These are phyloP conservation scores for Tylochromis polylepis DNA, from an alignment of 2,113 vertebrate genomes.

Conservation along the genomic window DNA sequence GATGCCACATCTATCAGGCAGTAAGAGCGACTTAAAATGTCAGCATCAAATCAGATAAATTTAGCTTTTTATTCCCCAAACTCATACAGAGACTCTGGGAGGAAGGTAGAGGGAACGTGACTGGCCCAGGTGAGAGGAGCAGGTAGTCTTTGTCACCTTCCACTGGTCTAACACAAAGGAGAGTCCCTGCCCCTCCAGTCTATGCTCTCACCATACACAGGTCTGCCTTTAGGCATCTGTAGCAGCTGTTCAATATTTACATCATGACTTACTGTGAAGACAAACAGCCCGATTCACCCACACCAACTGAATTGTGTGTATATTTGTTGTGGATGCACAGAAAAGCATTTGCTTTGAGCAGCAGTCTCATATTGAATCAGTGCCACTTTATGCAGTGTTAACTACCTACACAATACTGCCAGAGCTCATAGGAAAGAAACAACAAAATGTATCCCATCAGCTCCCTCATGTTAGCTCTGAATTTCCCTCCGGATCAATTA, in stretches of 20 bases:
- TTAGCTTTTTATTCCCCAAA: not conserved
- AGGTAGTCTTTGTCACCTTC: not conserved
- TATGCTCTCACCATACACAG: not conserved
- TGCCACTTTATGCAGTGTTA: not conserved
- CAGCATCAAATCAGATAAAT: not conserved
- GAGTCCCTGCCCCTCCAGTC: not conserved
- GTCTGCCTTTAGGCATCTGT: not conserved
- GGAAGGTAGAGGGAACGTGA: not conserved
- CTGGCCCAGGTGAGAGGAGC: not conserved
- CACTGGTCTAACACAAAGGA: not conserved
- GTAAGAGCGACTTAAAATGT: not conserved
- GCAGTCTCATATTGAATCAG: not conserved
- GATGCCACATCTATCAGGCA: not conserved
- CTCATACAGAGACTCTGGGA: not conserved
- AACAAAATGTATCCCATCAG: not conserved
- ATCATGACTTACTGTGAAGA: not conserved
- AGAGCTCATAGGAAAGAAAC: not conserved
- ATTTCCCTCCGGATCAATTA: constrained; percentile 6
- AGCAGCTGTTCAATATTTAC: not conserved
- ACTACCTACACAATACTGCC: constrained; percentile 7
- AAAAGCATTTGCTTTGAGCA: not conserved
- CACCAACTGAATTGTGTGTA: not conserved
- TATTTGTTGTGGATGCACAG: not conserved
- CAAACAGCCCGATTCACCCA: not conserved
- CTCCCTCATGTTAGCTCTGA: not conserved